Percentiles rank a stretch among this genome's conserved stretches.
phyloP scores from a whole-genome alignment of 2,888 invertebrate species.

The Dicycla oo region DNA sequence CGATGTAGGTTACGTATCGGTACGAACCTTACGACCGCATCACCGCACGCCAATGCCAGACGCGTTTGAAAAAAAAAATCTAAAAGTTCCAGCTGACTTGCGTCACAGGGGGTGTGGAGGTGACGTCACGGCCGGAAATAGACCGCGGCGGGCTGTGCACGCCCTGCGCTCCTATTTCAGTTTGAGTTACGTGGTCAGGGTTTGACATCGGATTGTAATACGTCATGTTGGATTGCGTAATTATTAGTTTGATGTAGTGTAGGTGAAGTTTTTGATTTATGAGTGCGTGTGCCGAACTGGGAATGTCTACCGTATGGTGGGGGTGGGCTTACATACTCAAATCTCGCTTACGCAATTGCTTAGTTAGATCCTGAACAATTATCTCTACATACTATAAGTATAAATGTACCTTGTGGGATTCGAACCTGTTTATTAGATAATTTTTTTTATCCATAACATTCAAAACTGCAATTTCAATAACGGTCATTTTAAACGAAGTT shows the following conservation, averaged over 20 bases:
- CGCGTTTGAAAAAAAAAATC: conserved; percentile 69
- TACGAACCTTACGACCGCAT: conserved; percentile 64
- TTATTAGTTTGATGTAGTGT: conserved; percentile 29
- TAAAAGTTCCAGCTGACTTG: conserved; percentile 73
- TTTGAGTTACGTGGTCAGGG: conserved; percentile 56
- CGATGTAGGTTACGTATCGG: conserved; percentile 67
- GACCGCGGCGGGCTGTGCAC: conserved; percentile 68
- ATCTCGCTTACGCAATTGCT: not conserved
- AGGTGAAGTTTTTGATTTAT: not conserved
- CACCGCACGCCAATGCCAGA: conserved; percentile 69
- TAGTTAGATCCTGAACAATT: not conserved
- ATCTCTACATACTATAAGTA: not conserved
- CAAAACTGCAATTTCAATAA: not conserved
- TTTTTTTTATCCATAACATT: not conserved
- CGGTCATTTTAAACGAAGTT: not conserved
- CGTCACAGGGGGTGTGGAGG: conserved; percentile 76
- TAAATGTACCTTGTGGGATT: not conserved
- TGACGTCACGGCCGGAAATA: conserved; percentile 81
- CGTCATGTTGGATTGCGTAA: conserved; percentile 54
- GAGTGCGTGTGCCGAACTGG: not conserved
- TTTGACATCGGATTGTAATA: conserved; percentile 62
- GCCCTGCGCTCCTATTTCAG: conserved; percentile 60
- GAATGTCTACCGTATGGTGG: not conserved
- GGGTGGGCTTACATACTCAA: not conserved
- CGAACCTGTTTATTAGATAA: too few species aligned